These are phyloP conservation scores for Phrixothrix hirtus DNA, from an alignment of 2,888 invertebrate genomes.

Conservation along the genomic window DNA sequence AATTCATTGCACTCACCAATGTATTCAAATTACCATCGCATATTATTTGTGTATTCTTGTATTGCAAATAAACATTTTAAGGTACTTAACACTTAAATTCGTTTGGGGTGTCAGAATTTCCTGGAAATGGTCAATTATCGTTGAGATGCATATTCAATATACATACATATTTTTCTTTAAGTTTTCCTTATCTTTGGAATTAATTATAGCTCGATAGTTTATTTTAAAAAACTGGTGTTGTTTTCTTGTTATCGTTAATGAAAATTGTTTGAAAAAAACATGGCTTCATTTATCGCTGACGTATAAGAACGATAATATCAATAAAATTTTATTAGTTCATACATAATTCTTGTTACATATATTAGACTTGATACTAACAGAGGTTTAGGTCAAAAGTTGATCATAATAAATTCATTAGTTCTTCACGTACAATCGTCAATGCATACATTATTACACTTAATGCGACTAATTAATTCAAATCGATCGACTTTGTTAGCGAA, in stretches of 20 bases:
- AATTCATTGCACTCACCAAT: too few relatives aligned
- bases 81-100: too few relatives aligned
- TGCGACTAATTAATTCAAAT: neutral
- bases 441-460: neutral
- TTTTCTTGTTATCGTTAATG: neutral
- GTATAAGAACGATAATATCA: slow-evolving; percentile 4
- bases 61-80: too few relatives aligned
- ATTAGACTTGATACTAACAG: slow-evolving; percentile 2
- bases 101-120: too few relatives aligned
- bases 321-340: slow-evolving; percentile 10
- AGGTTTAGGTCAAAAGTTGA: slow-evolving; percentile 20
- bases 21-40: too few relatives aligned
- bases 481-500: neutral
- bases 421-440: neutral
- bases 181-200: too few relatives aligned
- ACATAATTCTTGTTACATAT: slow-evolving; percentile 7
- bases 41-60: too few relatives aligned
- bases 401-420: slow-evolving; percentile 14
- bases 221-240: neutral
- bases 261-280: slow-evolving; percentile 6
- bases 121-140: too few relatives aligned
- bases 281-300: slow-evolving; percentile 16
- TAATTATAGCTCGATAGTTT: neutral
- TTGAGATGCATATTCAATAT: too few relatives aligned
- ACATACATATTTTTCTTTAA: too few relatives aligned